A percentile compares a stretch with the other conserved stretches of the same genome.
These are phyloP conservation scores for Pseudonaja textilis DNA, from an alignment of 2,113 vertebrate species.

Conservation along the genomic window DNA sequence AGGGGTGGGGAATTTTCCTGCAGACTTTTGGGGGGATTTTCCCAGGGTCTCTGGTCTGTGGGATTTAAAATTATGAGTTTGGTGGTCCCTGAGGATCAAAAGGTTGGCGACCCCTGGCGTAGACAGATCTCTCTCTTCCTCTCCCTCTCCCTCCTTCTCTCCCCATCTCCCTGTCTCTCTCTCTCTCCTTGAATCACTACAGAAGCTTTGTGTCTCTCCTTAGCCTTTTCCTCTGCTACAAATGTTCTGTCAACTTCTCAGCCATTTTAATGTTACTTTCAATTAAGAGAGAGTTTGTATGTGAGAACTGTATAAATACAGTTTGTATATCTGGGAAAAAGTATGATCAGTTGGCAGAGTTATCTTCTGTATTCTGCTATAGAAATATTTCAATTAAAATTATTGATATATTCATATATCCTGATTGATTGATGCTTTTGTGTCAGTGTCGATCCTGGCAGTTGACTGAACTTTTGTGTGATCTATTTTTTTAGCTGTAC, in stretches of 20 bases:
- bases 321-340: neutral
- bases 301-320: neutral
- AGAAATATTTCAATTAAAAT: neutral
- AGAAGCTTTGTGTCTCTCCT: neutral
- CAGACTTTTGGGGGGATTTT: too few relatives aligned
- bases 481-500: neutral
- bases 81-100: too few relatives aligned
- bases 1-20: too few relatives aligned
- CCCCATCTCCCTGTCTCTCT: too few relatives aligned
- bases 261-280: neutral
- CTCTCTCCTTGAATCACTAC: neutral
- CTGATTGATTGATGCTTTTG: neutral
- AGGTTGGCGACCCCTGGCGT: too few relatives aligned
- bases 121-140: too few relatives aligned
- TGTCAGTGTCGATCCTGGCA: neutral
- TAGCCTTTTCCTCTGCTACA: neutral
- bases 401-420: neutral
- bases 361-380: neutral
- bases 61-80: too few relatives aligned
- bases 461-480: neutral
- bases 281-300: neutral
- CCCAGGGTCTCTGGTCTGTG: too few relatives aligned
- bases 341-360: neutral
- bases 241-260: neutral
- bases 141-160: too few relatives aligned